phyloP scores from a whole-genome alignment of 2,797 vertebrate genomes.

The Corythornis leucogaster region DNA sequence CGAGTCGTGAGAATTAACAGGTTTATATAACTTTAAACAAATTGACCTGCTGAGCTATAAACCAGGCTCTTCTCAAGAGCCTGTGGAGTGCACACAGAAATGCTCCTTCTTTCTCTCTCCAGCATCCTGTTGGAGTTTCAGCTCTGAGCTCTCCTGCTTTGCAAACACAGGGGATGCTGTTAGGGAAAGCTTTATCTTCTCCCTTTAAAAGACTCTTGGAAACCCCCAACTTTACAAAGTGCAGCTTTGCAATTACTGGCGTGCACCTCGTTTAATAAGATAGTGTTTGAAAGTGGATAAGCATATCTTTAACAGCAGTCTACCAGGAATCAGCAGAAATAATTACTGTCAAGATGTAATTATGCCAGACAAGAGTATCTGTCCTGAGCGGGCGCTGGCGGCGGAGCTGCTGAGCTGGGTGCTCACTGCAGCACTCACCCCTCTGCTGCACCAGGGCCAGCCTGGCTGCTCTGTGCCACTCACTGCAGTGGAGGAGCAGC shows the following conservation, averaged over 20 bases:
- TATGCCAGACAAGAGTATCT: slow-evolving; percentile 76
- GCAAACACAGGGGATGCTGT: slow-evolving; percentile 7
- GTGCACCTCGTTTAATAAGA: slow-evolving; percentile 77
- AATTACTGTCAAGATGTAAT: slow-evolving; percentile 80
- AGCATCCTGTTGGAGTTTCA: neutral
- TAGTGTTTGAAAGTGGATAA: slow-evolving; percentile 73
- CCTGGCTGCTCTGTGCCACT: too few relatives aligned
- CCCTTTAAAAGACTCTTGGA: slow-evolving; percentile 6
- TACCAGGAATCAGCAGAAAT: slow-evolving; percentile 77
- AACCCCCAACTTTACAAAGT: slow-evolving; percentile 58
- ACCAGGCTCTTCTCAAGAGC: neutral
- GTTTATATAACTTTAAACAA: slow-evolving; percentile 21
- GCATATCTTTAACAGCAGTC: slow-evolving; percentile 73
- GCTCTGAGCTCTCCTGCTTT: neutral
- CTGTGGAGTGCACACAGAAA: neutral
- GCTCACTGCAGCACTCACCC: too few relatives aligned
- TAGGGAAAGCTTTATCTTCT: slow-evolving; percentile 40
- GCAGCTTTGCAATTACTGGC: slow-evolving; percentile 74
- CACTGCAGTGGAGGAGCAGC: too few relatives aligned
- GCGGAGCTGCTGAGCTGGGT: too few relatives aligned
- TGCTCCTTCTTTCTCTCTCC: neutral
- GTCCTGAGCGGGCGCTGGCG: neutral
- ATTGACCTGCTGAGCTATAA: neutral
- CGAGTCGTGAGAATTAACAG: slow-evolving; percentile 23
- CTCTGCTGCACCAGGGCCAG: too few relatives aligned